Base-by-base conservation (phyloP, 2,888 invertebrate genomes). In the Macrophya alboannulata region DNA sequence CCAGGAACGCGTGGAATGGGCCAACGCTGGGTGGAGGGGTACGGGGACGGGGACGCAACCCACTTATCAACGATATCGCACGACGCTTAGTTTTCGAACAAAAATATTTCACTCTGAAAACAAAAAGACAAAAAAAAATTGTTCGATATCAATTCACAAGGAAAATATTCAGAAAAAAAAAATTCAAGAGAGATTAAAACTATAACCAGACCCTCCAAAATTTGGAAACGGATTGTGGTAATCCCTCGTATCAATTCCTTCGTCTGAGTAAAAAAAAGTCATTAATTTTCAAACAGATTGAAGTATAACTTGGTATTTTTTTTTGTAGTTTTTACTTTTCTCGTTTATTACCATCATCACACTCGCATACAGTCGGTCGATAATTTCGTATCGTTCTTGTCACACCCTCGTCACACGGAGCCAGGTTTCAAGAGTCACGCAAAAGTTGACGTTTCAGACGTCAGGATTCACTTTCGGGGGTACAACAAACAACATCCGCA, bases 1-100 rank as follows among this genome's bases (percentile, higher is more conserved):
- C 68, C 25, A 84, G 87, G 88, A 88, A 88, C 88, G 87, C 84
- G 10, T 76, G 88, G 86, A 88, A 88, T 88, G 88, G 86, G 87
- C 86, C 86, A 77, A 85, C 43, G 17, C 84, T 25, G n/a, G n/a
- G 3, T 31, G 31, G 31, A 31, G 10, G 74, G 74, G n/a, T n/a
- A 45, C 6, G 74, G 40, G 79, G 79, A 17, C 79, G 43, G 21
- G 79, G 59, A 40, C 40, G 40, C 17, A 17, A 31, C 51, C 76
- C 76, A 51, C 51, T 77, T 77, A 77, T 77, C 76, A 77, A 55
- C 10, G n/a, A 43, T 72, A 74, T 45, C 45, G 74, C 43, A 4
- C 21, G 43, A 43, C 17, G 43, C 45, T 12, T 45, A 37, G 8
- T 45, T 45, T 45, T 17, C 72, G 3, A 31, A 43, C 17, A 3